Evolutionary conservation across 2,888 invertebrate genomes (phyloP).

Genomic region (Chirona hameri): DNA sequence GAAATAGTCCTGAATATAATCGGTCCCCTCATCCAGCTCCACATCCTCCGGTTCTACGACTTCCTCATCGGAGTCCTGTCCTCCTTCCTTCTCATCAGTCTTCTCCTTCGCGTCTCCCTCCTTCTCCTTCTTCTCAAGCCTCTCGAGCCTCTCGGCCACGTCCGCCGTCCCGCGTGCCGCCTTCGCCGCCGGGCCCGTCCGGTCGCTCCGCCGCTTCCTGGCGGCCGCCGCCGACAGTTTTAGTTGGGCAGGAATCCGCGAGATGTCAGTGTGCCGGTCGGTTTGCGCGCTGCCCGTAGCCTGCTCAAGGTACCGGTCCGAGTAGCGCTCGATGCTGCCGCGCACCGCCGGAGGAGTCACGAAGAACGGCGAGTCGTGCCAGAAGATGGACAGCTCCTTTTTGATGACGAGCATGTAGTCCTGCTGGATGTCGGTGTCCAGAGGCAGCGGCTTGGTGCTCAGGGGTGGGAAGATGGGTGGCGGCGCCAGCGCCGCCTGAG

Average conservation of each 20-base stretch:
- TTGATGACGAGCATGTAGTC: slow-evolving; percentile 48
- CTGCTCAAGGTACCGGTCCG: slow-evolving; percentile 49
- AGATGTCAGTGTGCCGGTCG: slow-evolving; percentile 40
- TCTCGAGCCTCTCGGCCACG: slow-evolving; percentile 39
- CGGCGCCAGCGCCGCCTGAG: slow-evolving; percentile 48
- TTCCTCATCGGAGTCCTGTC: slow-evolving; percentile 58
- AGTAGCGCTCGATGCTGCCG: slow-evolving; percentile 49
- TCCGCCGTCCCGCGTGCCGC: slow-evolving; percentile 40
- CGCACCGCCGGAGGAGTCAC: slow-evolving; percentile 43
- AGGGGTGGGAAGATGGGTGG: slow-evolving; percentile 50
- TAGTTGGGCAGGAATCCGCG: slow-evolving; percentile 42
- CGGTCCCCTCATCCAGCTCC: slow-evolving; percentile 84
- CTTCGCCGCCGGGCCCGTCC: slow-evolving; percentile 31
- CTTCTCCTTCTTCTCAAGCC: slow-evolving; percentile 36
- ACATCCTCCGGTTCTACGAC: slow-evolving; percentile 59
- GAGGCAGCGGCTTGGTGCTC: slow-evolving; percentile 51
- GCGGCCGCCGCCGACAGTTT: slow-evolving; percentile 37
- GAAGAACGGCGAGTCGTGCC: slow-evolving; percentile 47
- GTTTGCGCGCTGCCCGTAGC: slow-evolving; percentile 41
- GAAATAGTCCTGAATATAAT: slow-evolving; percentile 81
- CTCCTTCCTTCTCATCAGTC: slow-evolving; percentile 50
- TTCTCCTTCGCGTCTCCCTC: slow-evolving; percentile 40
- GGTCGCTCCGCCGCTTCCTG: slow-evolving; percentile 27
- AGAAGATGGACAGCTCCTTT: slow-evolving; percentile 46
- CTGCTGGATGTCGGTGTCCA: slow-evolving; percentile 44